Evolutionary conservation across 23 tunicate genomes (phyloP).

Genomic region (Halocynthia aurantium): DNA sequence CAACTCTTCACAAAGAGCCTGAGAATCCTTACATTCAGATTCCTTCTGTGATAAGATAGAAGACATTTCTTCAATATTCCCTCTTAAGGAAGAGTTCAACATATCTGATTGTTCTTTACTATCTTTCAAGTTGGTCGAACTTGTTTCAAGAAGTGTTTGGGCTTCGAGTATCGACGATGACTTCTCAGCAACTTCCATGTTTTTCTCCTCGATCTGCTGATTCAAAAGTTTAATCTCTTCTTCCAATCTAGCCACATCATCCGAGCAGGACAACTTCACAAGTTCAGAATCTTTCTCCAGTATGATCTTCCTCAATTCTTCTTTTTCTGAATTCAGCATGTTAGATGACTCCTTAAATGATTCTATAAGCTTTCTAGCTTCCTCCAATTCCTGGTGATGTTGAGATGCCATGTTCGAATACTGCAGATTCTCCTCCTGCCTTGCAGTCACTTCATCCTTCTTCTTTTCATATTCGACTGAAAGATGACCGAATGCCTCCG

Average conservation of each 20-base stretch:
- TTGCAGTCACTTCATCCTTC: too few species aligned
- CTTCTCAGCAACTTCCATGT: neutral
- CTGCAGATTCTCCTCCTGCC: too few species aligned
- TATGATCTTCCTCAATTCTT: too few species aligned
- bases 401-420: too few species aligned
- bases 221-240: neutral
- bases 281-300: neutral
- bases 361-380: too few species aligned
- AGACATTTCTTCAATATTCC: constrained; percentile 2
- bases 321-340: too few species aligned
- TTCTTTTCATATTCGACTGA: too few species aligned
- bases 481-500: neutral
- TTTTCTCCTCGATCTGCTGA: neutral
- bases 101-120: constrained; percentile 12
- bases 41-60: neutral
- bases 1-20: neutral
- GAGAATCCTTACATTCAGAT: neutral
- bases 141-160: neutral
- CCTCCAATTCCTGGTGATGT: too few species aligned
- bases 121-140: neutral
- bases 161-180: neutral
- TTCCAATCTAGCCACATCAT: neutral
- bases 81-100: constrained; percentile 9
- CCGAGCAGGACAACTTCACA: neutral
- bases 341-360: too few species aligned